Evolutionary conservation across 2,797 vertebrate genomes (phyloP).

Genomic region (Sandelia bainsii): DNA sequence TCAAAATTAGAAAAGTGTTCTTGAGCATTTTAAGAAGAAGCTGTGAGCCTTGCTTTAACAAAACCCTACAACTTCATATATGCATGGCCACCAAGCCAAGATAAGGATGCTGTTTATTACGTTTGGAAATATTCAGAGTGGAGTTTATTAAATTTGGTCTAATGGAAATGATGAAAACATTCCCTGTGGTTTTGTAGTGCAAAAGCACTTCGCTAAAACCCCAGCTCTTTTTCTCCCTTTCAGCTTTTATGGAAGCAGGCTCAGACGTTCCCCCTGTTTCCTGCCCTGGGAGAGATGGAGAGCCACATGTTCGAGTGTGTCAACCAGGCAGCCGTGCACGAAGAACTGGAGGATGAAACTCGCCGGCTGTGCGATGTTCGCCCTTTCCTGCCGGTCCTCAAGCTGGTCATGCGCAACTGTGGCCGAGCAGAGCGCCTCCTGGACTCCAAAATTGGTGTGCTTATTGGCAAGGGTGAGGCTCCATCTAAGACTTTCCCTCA

Average conservation of each 20-base stretch:
- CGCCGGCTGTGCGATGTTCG: conserved; percentile 95
- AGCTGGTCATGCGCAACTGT: conserved; percentile 93
- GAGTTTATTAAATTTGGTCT: conserved; percentile 5
- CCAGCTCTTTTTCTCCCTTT: conserved; percentile 7
- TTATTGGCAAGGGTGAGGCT: conserved; percentile 95
- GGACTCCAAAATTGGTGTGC: conserved; percentile 97
- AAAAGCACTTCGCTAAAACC: conserved; percentile 1
- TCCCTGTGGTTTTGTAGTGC: conserved; percentile 24
- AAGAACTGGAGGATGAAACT: conserved; percentile 96
- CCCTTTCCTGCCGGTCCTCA: conserved; percentile 96
- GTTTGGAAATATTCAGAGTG: neutral
- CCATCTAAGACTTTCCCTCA: neutral
- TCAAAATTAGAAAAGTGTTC: neutral
- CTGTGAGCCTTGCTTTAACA: neutral
- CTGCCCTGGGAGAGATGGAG: conserved; percentile 94
- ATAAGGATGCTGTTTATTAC: conserved; percentile 2
- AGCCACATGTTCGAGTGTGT: conserved; percentile 98
- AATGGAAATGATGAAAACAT: neutral
- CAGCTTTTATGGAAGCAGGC: conserved; percentile 99
- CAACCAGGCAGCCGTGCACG: conserved; percentile 96
- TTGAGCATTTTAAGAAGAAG: neutral
- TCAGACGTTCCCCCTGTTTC: conserved; percentile 93
- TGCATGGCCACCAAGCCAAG: neutral
- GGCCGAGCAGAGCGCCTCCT: conserved; percentile 93
- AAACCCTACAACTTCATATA: neutral